Evolutionary conservation across 1,140 invertebrate genomes (phyloP).

Genomic region (Muscidifurax raptorellus): DNA sequence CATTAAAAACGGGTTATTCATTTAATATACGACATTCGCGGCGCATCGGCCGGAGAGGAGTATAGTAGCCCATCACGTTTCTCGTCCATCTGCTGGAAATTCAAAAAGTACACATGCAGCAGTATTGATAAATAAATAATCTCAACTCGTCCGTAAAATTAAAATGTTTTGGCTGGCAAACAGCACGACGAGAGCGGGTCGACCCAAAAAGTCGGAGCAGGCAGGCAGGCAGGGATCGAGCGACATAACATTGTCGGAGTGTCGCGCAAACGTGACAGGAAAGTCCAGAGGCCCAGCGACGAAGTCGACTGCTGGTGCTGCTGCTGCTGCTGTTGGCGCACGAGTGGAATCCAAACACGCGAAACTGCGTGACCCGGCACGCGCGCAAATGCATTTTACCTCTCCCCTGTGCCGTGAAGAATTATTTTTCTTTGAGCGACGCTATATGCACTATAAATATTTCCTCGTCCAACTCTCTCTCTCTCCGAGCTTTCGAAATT

Average conservation of each 20-base stretch:
- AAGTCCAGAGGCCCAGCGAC: conserved; percentile 3
- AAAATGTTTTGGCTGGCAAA: conserved; percentile 17
- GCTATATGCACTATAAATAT: conserved; percentile 18
- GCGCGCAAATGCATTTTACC: conserved; percentile 21
- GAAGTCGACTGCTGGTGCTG: neutral
- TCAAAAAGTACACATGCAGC: neutral
- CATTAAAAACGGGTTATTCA: no score
- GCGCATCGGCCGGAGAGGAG: neutral
- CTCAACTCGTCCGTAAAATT: conserved; percentile 9
- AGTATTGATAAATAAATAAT: conserved; percentile 2
- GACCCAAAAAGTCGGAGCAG: conserved; percentile 14
- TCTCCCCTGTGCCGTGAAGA: neutral
- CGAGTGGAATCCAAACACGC: conserved; percentile 35
- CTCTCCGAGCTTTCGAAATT: neutral
- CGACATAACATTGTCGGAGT: conserved; percentile 34
- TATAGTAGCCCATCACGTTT: neutral
- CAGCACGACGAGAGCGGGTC: neutral
- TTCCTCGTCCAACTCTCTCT: neutral
- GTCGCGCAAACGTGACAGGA: conserved; percentile 38
- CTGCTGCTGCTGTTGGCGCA: neutral
- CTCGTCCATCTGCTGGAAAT: neutral
- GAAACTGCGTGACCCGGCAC: conserved; percentile 7
- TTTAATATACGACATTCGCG: no score
- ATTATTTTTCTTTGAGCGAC: conserved; percentile 18
- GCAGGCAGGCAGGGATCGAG: neutral